Base-by-base conservation (phyloP, 2,797 vertebrate species). In the Chelon labrosus region DNA sequence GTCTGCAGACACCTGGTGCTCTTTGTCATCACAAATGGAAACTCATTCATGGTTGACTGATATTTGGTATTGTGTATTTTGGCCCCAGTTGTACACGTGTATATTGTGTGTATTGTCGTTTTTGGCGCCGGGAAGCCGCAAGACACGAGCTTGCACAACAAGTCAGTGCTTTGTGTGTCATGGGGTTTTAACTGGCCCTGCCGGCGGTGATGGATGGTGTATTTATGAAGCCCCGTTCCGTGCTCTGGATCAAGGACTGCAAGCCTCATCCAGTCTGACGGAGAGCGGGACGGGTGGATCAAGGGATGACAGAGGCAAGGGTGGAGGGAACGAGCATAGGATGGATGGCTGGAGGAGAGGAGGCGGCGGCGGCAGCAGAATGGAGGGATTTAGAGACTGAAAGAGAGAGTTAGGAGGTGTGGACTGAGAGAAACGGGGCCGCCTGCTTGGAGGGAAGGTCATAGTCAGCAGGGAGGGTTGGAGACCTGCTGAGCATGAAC, bases 371-470 rank as follows among this genome's bases (percentile, higher is more conserved):
- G n/a, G 47, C 58, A 42, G 47, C 58, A 42, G 38, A 70, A 73
- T 0, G 58, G 68, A 70, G 39, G 53, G 81, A 79, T 66, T 62
- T 65, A 51, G 27, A 56, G 62, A 61, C 39, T 27, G 68, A 56
- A 9, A 50, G 59, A 37, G 44, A 27, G 60, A 70, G 65, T 19
- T 0, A 10, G 10, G 59, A 44, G 41, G 38, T 7, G n/a, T 31
- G 53, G 37, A 14, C 19, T 55, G 49, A 70, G 54, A 38, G 56
- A 65, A 79, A 76, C 47, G 41, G 68, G 72, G 55, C 67, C 49
- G 73, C 77, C 80, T 67, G 83, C 86, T 83, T 58, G 31, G 80
- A 82, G 68, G 66, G 83, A 89, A 90, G 89, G 89, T 90, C 83
- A 87, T 0, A 68, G 69, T 73, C 84, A 86, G 83, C 79, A 39